Conservation (phyloP, 2,888 invertebrate genomes). For the Cremastinae sp. region DNA sequence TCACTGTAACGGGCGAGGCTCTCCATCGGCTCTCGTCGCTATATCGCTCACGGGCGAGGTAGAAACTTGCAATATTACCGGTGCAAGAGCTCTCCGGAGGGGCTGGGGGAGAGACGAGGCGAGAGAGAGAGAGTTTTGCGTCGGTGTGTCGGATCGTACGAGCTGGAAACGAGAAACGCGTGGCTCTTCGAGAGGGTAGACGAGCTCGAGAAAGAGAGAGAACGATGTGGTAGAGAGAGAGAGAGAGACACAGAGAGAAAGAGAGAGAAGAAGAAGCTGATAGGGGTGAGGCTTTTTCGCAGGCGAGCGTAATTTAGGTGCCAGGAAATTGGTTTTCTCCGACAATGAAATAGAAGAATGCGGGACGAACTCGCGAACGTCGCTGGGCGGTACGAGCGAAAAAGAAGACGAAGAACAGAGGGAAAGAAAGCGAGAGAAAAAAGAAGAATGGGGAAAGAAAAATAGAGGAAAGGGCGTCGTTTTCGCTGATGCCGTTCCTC, state of each 20-base stretch:
- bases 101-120: conserved; percentile 21
- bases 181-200: conserved; percentile 34
- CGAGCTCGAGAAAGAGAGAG: conserved; percentile 35
- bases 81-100: conserved; percentile 46
- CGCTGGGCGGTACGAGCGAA: conserved; percentile 45
- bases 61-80: conserved; percentile 79
- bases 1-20: conserved; percentile 41
- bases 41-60: conserved; percentile 67
- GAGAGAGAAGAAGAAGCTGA: conserved; percentile 28
- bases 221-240: conserved; percentile 23
- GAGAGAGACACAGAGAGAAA: conserved; percentile 16
- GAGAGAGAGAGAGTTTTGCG: conserved; percentile 17
- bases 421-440: conserved; percentile 31
- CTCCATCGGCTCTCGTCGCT: conserved; percentile 68
- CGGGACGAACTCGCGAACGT: conserved; percentile 63
- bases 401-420: conserved; percentile 33
- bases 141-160: background rate
- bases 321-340: conserved; percentile 80
- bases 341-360: conserved; percentile 81
- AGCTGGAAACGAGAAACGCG: conserved; percentile 54
- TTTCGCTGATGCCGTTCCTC: conserved; percentile 52
- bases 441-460: conserved; percentile 24
- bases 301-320: conserved; percentile 79
- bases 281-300: conserved; percentile 73
- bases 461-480: conserved; percentile 27